Evolutionary conservation across 2,797 vertebrate genomes (phyloP).

Genomic region (Megalops cyprinoides): DNA sequence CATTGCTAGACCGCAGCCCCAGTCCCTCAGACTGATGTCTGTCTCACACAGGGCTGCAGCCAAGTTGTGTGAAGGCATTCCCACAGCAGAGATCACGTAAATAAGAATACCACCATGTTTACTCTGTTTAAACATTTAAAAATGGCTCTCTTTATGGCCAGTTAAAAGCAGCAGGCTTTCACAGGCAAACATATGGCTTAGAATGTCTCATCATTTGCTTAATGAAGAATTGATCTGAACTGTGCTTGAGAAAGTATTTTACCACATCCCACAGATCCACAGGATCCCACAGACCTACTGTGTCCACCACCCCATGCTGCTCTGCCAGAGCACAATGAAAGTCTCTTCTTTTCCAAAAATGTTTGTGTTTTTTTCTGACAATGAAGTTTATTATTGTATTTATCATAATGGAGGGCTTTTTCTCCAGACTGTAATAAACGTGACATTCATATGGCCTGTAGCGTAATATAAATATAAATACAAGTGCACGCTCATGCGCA

Average conservation of each 20-base stretch:
- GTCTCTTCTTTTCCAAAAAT: not conserved
- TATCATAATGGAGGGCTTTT: not conserved
- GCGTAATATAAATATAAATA: no score
- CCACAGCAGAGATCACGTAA: not conserved
- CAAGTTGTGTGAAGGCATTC: not conserved
- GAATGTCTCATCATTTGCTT: no score
- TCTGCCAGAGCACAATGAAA: not conserved
- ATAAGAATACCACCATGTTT: not conserved
- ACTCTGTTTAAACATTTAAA: not conserved
- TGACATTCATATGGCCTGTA: no score
- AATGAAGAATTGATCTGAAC: no score
- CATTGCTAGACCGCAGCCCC: constrained; percentile 12
- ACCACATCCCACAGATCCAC: no score
- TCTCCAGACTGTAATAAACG: not conserved
- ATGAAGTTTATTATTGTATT: not conserved
- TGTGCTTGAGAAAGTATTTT: not conserved
- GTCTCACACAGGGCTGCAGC: not conserved
- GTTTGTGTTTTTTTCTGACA: not conserved
- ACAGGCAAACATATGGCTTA: no score
- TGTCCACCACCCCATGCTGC: not conserved
- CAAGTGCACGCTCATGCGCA: no score
- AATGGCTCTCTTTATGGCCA: not conserved
- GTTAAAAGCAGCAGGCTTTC: not conserved
- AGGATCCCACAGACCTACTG: no score
- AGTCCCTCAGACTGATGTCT: not conserved